phyloP scores from a whole-genome alignment of 2,797 vertebrate species.

The Centroberyx gerrardi region DNA sequence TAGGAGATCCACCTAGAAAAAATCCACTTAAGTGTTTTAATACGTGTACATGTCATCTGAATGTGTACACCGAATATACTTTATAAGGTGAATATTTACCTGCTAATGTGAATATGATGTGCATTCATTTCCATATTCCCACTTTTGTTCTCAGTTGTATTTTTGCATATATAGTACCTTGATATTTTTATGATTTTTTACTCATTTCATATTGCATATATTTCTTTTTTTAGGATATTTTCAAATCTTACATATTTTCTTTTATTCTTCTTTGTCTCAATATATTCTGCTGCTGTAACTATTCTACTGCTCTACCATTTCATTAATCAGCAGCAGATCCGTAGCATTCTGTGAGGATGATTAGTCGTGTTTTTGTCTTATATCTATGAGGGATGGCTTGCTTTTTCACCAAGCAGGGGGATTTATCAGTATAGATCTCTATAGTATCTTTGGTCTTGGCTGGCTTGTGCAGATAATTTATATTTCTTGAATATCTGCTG shows the following conservation, averaged over 20 bases:
- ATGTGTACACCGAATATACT: not conserved
- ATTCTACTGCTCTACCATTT: not conserved
- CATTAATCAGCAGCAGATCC: not conserved
- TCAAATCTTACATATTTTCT: not conserved
- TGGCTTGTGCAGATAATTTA: not conserved
- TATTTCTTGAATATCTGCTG: not conserved
- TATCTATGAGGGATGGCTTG: too few relatives aligned
- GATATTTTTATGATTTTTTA: too few relatives aligned
- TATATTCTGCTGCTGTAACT: not conserved
- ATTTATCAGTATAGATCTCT: too few relatives aligned
- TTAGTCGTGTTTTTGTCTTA: not conserved
- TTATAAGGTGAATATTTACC: too few relatives aligned
- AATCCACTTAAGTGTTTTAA: too few relatives aligned
- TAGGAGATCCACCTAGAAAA: slow-evolving; percentile 69
- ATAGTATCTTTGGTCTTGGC: too few relatives aligned
- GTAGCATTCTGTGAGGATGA: not conserved
- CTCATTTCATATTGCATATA: not conserved
- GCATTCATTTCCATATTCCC: too few relatives aligned
- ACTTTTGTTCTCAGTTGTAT: too few relatives aligned
- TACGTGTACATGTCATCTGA: too few relatives aligned
- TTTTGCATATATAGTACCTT: too few relatives aligned
- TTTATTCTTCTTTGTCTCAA: not conserved
- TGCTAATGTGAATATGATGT: too few relatives aligned
- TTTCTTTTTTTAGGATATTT: not conserved
- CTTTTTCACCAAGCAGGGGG: too few relatives aligned